phyloP scores from a whole-genome alignment of 2,113 vertebrate species.

The Cyphomyrus plagiostoma region DNA sequence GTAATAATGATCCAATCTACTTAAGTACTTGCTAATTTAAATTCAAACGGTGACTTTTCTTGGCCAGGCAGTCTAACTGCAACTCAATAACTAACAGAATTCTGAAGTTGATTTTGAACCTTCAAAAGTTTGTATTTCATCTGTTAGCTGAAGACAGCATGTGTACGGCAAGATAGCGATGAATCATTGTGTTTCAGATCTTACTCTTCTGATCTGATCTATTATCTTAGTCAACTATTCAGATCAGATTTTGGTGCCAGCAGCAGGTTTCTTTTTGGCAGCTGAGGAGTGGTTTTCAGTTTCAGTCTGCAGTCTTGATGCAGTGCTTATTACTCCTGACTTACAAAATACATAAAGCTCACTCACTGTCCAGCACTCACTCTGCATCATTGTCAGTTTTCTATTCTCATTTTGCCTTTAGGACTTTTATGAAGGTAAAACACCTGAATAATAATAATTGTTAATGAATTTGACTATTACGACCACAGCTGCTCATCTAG shows the following conservation, averaged over 20 bases:
- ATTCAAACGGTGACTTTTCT: background rate
- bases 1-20: background rate
- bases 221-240: background rate
- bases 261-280: background rate
- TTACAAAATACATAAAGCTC: background rate
- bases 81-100: background rate
- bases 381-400: background rate
- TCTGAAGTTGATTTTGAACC: background rate
- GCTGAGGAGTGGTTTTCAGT: background rate
- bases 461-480: background rate
- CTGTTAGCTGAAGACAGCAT: background rate
- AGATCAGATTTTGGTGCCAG: background rate
- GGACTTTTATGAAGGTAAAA: background rate
- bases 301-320: background rate
- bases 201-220: background rate
- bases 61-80: background rate
- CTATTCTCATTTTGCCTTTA: background rate
- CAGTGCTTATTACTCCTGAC: background rate
- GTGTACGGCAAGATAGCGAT: background rate
- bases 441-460: background rate
- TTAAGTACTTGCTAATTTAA: background rate
- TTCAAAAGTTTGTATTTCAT: background rate
- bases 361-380: background rate
- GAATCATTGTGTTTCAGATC: background rate
- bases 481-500: background rate